Evolutionary conservation across 2,888 invertebrate species (phyloP).

Genomic region (Exocentrus adspersus): DNA sequence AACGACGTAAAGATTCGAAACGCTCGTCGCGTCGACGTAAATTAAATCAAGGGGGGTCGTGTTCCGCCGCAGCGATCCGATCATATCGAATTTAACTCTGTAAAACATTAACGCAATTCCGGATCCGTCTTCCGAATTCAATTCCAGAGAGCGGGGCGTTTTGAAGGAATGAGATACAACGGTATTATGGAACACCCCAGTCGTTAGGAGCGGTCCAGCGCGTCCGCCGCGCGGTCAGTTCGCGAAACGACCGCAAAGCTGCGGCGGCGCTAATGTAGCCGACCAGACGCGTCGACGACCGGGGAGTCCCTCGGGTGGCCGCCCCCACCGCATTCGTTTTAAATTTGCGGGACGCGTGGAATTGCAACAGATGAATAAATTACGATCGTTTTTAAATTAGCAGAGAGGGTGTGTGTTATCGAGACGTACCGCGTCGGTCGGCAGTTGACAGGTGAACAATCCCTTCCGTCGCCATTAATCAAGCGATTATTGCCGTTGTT

Average conservation of each 20-base stretch:
- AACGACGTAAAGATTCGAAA: too few relatives aligned
- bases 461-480: constrained; percentile 38
- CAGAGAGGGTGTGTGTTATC: too few relatives aligned
- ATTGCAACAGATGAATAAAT: too few relatives aligned
- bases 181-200: too few relatives aligned
- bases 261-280: constrained; percentile 36
- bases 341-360: neutral
- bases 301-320: neutral
- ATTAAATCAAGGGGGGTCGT: constrained; percentile 44
- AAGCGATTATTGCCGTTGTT: constrained; percentile 48
- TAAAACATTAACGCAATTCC: constrained; percentile 57
- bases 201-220: constrained; percentile 34
- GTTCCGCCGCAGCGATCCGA: constrained; percentile 54
- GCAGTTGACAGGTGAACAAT: constrained; percentile 24
- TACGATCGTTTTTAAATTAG: too few relatives aligned
- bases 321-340: neutral
- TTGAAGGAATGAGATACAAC: too few relatives aligned
- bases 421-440: too few relatives aligned
- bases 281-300: neutral
- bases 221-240: constrained; percentile 30
- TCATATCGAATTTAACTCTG: constrained; percentile 57
- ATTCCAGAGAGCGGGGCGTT: constrained; percentile 24
- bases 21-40: constrained; percentile 45
- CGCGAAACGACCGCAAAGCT: constrained; percentile 37
- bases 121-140: constrained; percentile 53